Conservation (phyloP, 2,888 invertebrate genomes). For the Nephrotoma appendiculata region DNA sequence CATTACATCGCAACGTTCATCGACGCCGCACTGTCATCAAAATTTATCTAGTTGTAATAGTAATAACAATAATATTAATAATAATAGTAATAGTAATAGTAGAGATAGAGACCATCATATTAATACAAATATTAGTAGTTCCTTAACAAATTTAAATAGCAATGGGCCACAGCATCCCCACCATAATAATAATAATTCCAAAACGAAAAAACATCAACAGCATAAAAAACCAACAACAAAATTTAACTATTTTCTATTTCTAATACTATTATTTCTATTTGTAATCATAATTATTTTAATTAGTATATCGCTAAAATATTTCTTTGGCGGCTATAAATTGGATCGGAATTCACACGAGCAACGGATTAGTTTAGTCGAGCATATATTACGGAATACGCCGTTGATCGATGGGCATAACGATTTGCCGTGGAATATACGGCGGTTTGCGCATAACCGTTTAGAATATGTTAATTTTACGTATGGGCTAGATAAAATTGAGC, state of each 20-base stretch:
- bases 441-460: conserved; percentile 73
- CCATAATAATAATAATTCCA: not conserved
- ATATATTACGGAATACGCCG: conserved; percentile 29
- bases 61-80: not conserved
- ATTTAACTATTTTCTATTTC: not conserved
- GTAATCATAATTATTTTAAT: conserved; percentile 22
- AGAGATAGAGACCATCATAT: not conserved
- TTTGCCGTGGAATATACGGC: conserved; percentile 77
- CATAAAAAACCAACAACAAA: not conserved
- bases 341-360: conserved; percentile 31
- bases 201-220: not conserved
- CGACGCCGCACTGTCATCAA: not conserved
- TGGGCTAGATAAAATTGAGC: conserved; percentile 38
- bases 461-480: conserved; percentile 28
- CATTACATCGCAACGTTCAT: conserved; percentile 16
- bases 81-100: not conserved
- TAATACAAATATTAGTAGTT: conserved; percentile 11
- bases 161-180: conserved; percentile 11
- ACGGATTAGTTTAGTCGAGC: conserved; percentile 30
- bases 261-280: conserved; percentile 11
- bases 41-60: not conserved
- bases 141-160: not conserved
- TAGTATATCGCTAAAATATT: conserved; percentile 28
- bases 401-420: conserved; percentile 64
- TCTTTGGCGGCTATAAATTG: conserved; percentile 17